Evolutionary conservation across 2,888 invertebrate genomes (phyloP), one percentile per base, ranked within the genome.

Genomic region (Andrena dorsata): DNA sequence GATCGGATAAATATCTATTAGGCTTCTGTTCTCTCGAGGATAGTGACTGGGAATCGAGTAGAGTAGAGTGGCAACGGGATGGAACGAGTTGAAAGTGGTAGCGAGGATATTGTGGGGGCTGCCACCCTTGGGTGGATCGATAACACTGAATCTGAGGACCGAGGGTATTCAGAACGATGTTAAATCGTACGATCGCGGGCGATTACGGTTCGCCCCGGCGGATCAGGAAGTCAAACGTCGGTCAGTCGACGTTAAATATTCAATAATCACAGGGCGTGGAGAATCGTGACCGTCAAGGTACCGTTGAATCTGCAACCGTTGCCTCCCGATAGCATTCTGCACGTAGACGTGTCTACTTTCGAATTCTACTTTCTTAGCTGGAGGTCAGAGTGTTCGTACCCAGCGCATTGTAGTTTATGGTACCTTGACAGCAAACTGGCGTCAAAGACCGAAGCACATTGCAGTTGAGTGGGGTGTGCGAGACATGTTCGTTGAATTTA

Each of bases 181-280:
- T 77, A 76, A 84, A 83, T 82, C 80, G 76, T 76, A 49, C 28
- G 76, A 85, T 82, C 82, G 47, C 28, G 51, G 61, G 32, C 82
- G 74, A 80, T 86, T 86, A 76, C 73, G 69, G 72, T 35, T 68
- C 61, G 58, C 72, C n/a, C 64, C 65, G 49, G 66, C 32, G 71
- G 66, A 78, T 82, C 69, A 70, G 73, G 65, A 76, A 80, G 81
- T 86, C 82, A 84, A 80, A 79, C 76, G 76, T 63, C 74, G 60
- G 35, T 72, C 71, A 32, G 8, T 5, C 63, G 70, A 74, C 66
- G 78, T 86, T 84, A 84, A 86, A 84, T 84, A 84, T 82, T 82
- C 82, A 85, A 83, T 86, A 81, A 86, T 86, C 80, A 64, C 77
- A 73, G 73, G 73, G 68, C 78, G 66, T 80, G 83, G 80, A 76